phyloP scores from a whole-genome alignment of 2,113 vertebrate genomes.

The Buteo buteo region DNA sequence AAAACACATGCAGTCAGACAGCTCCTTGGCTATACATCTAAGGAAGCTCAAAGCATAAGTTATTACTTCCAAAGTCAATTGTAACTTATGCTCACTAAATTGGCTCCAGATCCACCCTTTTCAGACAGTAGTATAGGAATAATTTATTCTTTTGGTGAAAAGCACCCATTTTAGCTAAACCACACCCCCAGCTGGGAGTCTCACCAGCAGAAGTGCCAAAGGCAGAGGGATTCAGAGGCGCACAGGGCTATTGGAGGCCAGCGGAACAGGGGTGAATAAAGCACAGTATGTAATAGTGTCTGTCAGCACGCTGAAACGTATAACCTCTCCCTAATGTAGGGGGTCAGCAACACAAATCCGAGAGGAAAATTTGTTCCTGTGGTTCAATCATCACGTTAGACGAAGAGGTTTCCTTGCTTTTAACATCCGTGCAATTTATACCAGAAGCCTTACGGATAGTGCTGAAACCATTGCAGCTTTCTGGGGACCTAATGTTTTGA shows the following conservation, averaged over 20 bases:
- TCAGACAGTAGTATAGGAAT: constrained; percentile 43
- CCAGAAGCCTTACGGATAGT: not conserved
- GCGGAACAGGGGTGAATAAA: not conserved
- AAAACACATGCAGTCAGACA: constrained; percentile 27
- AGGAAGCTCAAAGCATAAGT: constrained; percentile 28
- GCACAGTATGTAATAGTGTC: not conserved
- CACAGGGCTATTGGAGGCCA: not conserved
- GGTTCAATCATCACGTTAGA: constrained; percentile 18
- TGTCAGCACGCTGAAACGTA: constrained; percentile 21
- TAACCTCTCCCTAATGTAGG: constrained; percentile 11
- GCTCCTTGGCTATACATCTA: constrained; percentile 36
- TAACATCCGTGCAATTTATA: constrained; percentile 16
- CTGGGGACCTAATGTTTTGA: not conserved
- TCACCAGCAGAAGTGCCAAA: constrained; percentile 39
- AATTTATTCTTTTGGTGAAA: constrained; percentile 67
- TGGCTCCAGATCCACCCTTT: constrained; percentile 53
- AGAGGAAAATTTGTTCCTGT: constrained; percentile 23
- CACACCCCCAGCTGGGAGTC: constrained; percentile 9
- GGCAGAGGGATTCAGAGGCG: not conserved
- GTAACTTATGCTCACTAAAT: constrained; percentile 59
- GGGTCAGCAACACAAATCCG: not conserved
- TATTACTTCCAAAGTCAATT: constrained; percentile 53
- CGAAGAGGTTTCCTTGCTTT: not conserved
- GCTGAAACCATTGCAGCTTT: constrained; percentile 4
- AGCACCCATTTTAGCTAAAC: constrained; percentile 45